phyloP scores from a whole-genome alignment of 2,797 vertebrate genomes.

The Alauda arvensis region DNA sequence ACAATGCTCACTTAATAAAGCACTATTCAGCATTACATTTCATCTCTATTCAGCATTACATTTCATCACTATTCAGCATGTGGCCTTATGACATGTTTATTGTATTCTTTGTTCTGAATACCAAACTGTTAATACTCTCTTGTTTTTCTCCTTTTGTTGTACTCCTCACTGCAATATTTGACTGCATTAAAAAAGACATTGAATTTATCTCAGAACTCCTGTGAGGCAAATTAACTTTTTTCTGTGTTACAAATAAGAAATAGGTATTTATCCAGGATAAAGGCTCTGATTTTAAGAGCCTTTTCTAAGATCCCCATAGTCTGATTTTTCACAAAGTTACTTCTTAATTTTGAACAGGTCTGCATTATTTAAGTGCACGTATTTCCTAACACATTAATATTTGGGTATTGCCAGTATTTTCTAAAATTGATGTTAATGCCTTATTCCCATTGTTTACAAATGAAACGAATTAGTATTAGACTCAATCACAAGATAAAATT shows the following conservation, averaged over 20 bases:
- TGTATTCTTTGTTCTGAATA: background rate
- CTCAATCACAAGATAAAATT: background rate
- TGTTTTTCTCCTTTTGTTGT: background rate
- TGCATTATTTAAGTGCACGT: background rate
- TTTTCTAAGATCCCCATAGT: background rate
- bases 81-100: background rate
- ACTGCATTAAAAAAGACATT: background rate
- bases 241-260: background rate
- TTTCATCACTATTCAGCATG: background rate
- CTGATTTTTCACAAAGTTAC: background rate
- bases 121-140: background rate
- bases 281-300: background rate
- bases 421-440: background rate
- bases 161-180: background rate
- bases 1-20: background rate
- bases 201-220: background rate
- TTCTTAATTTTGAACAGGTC: background rate
- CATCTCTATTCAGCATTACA: background rate
- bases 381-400: background rate
- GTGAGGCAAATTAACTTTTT: background rate
- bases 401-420: background rate
- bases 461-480: background rate
- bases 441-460: background rate
- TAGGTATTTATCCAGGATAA: background rate
- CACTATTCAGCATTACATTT: background rate